phyloP scores from a whole-genome alignment of 2,888 invertebrate genomes.

The Harpalus rufipes region DNA sequence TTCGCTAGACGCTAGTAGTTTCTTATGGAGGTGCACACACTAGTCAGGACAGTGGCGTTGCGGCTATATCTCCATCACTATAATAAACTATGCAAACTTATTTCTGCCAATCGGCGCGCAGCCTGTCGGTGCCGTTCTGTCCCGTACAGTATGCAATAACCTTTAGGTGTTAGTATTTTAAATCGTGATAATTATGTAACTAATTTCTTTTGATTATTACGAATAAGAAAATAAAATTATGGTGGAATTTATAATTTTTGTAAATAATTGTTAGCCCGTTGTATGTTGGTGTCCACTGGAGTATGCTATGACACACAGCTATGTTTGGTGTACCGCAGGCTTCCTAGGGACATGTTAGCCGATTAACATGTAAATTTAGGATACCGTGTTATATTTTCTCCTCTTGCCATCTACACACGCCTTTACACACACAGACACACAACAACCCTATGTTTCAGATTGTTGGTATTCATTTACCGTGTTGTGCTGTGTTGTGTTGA shows the following conservation, averaged over 20 bases:
- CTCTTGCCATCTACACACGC: background rate
- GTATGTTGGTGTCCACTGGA: background rate
- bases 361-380: constrained; percentile 57
- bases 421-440: constrained; percentile 26
- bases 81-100: too few species aligned
- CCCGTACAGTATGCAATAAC: too few species aligned
- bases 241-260: background rate
- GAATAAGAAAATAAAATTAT: too few species aligned
- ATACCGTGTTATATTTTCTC: constrained; percentile 44
- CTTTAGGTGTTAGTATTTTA: too few species aligned
- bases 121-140: too few species aligned
- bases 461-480: constrained; percentile 51
- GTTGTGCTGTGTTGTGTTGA: background rate
- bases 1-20: too few species aligned
- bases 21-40: too few species aligned
- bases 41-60: too few species aligned
- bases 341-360: constrained; percentile 53
- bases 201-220: too few species aligned
- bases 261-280: background rate
- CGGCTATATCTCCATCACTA: too few species aligned
- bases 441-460: constrained; percentile 23
- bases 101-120: too few species aligned
- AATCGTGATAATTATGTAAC: too few species aligned
- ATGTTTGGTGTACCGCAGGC: constrained; percentile 38
- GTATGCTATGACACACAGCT: constrained; percentile 16